These are phyloP conservation scores for Globodera rostochiensis DNA, from an alignment of 1,140 invertebrate species.

Conservation along the genomic window DNA sequence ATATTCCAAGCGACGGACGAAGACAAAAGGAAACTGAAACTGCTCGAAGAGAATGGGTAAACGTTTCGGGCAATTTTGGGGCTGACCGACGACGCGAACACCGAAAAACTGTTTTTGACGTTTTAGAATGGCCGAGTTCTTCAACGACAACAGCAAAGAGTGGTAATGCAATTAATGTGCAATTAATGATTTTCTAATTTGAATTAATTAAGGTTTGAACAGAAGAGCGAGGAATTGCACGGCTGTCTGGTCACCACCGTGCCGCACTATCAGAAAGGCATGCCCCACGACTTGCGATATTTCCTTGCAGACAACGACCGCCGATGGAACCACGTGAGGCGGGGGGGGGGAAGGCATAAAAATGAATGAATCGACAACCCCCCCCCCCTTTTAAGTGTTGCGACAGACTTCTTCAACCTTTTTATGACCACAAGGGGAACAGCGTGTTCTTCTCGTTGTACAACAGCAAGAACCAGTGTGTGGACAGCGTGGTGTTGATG, in stretches of 20 bases:
- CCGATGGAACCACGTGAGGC: background rate
- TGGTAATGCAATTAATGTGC: too few species aligned
- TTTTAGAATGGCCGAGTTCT: constrained; percentile 16
- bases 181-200: too few species aligned
- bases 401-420: constrained; percentile 34
- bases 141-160: background rate
- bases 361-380: too few species aligned
- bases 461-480: constrained; percentile 17
- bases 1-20: constrained; percentile 18
- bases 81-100: too few species aligned
- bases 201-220: constrained; percentile 26
- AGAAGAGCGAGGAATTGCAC: constrained; percentile 9
- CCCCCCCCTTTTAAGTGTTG: constrained; percentile 25
- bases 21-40: constrained; percentile 9
- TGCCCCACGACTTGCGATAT: constrained; percentile 25
- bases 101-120: constrained; percentile 2
- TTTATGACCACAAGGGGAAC: constrained; percentile 34
- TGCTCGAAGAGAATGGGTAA: constrained; percentile 10
- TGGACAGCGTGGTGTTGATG: constrained; percentile 27
- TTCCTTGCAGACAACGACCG: background rate
- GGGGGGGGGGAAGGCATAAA: too few species aligned
- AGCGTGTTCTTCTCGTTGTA: constrained; percentile 34
- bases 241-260: constrained; percentile 35
- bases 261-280: constrained; percentile 15
- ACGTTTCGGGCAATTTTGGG: background rate